Evolutionary conservation across 1,140 invertebrate species (phyloP).

Genomic region (Kradibia gibbosae): DNA sequence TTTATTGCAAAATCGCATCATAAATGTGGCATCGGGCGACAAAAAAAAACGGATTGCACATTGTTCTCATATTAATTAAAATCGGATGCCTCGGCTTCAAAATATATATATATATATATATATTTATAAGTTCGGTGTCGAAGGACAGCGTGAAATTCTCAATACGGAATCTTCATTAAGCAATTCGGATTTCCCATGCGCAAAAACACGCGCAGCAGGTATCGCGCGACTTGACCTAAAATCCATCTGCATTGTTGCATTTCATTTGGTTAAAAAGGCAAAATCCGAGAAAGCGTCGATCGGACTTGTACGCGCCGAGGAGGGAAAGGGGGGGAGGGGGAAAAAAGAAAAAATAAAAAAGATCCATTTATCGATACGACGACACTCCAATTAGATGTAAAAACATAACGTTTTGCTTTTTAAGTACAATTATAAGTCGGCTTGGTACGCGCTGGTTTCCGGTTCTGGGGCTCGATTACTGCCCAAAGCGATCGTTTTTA

Average conservation of each 20-base stretch:
- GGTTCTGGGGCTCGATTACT: slow-evolving; percentile 43
- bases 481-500: no score
- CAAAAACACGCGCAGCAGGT: background rate
- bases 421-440: background rate
- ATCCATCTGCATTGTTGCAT: background rate
- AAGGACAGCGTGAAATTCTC: background rate
- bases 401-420: background rate
- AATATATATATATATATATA: no score
- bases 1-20: no score
- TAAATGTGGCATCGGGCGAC: background rate
- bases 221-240: background rate
- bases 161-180: background rate
- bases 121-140: background rate
- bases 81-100: background rate
- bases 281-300: background rate
- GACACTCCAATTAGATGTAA: background rate
- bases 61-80: background rate
- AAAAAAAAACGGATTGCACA: background rate
- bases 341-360: no score
- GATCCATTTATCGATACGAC: background rate
- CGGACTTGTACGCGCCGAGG: background rate
- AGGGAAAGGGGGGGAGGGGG: background rate
- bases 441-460: slow-evolving; percentile 29
- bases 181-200: background rate
- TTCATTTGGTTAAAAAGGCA: background rate